Conservation (phyloP, 2,113 vertebrate genomes). For the Clinocottus analis region DNA sequence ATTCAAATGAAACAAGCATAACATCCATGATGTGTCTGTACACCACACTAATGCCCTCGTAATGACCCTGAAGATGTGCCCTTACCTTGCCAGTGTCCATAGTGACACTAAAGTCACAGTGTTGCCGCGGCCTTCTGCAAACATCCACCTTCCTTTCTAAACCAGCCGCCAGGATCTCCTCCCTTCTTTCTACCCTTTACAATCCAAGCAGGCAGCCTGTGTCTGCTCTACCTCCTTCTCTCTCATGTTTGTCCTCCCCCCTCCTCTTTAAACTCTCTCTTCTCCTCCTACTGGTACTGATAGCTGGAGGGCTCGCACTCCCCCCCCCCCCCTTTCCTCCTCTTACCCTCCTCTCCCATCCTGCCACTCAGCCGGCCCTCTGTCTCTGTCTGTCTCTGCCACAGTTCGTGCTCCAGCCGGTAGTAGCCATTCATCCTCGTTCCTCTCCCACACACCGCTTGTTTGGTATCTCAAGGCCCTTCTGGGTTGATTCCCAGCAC, state of each 20-base stretch:
- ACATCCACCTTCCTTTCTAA: slow-evolving; percentile 51
- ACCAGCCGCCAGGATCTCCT: slow-evolving; percentile 50
- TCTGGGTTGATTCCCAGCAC: slow-evolving; percentile 36
- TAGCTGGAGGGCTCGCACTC: slow-evolving; percentile 55
- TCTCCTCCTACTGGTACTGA: slow-evolving; percentile 68
- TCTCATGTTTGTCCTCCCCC: slow-evolving; percentile 66
- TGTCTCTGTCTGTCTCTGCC: slow-evolving; percentile 51
- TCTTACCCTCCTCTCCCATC: slow-evolving; percentile 40
- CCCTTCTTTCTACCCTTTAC: slow-evolving; percentile 56
- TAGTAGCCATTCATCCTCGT: slow-evolving; percentile 48
- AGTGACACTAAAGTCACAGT: slow-evolving; percentile 45
- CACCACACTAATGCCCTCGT: neutral
- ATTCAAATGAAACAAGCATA: neutral
- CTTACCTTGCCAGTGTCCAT: slow-evolving; percentile 78
- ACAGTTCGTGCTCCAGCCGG: slow-evolving; percentile 47
- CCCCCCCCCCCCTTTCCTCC: slow-evolving; percentile 17
- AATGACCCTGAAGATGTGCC: slow-evolving; percentile 24
- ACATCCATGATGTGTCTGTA: neutral
- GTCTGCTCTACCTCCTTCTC: slow-evolving; percentile 58
- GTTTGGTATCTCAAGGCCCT: slow-evolving; percentile 50
- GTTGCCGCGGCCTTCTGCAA: slow-evolving; percentile 53
- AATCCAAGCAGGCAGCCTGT: slow-evolving; percentile 52
- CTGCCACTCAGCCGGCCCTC: slow-evolving; percentile 58
- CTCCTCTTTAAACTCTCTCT: slow-evolving; percentile 62
- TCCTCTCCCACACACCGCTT: slow-evolving; percentile 54